phyloP scores from a whole-genome alignment of 2,797 vertebrate genomes.

The Agapornis canus region DNA sequence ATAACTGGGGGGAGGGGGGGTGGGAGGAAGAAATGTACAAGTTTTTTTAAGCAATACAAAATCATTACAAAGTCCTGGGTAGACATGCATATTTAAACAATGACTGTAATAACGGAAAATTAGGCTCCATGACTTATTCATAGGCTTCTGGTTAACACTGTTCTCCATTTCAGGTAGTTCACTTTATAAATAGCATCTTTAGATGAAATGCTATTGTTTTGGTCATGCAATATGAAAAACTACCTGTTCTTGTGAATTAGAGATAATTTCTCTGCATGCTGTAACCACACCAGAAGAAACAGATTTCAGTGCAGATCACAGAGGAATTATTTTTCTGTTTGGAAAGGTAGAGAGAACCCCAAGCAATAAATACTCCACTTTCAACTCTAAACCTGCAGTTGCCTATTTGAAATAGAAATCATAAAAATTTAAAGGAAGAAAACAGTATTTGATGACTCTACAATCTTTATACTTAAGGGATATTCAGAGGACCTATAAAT shows the following conservation, averaged over 20 bases:
- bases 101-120: constrained; percentile 80
- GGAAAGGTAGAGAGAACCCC: background rate
- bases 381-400: constrained; percentile 11
- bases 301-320: background rate
- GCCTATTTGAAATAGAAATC: constrained; percentile 54
- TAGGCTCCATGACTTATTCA: constrained; percentile 81
- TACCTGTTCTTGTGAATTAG: background rate
- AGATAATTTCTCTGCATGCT: background rate
- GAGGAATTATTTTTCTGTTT: background rate
- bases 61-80: constrained; percentile 73
- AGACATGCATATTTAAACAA: constrained; percentile 83
- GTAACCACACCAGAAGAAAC: background rate
- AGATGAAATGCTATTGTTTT: constrained; percentile 43
- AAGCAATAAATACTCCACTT: constrained; percentile 11
- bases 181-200: constrained; percentile 68
- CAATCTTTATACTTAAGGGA: constrained; percentile 72
- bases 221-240: background rate
- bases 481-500: constrained; percentile 73
- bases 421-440: constrained; percentile 67
- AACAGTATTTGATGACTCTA: constrained; percentile 76
- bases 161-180: constrained; percentile 53
- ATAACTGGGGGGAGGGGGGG: no score
- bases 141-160: constrained; percentile 75
- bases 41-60: constrained; percentile 77
- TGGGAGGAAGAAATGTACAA: background rate